Base-by-base conservation (phyloP, 1,140 invertebrate species). In the Aphelenchoides fujianensis region DNA sequence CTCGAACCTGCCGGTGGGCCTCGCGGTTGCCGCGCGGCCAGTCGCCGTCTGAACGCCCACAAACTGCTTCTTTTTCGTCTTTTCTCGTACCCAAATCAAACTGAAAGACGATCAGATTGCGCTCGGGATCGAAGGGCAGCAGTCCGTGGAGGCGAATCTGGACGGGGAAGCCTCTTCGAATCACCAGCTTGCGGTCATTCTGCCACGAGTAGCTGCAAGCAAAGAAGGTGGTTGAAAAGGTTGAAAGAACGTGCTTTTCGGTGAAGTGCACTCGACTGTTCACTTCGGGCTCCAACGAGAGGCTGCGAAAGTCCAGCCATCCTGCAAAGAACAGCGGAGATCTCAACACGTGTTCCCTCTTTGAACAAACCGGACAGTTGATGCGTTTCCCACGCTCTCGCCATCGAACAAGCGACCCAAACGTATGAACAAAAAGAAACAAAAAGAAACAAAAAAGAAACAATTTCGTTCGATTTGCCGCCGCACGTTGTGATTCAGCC, bases 191-290 rank as follows among this genome's bases (percentile, higher is more conserved):
- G 16, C 36, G 16, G 34, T 66, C 12, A 48, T 35, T 66, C 53
- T 66, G 63, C 63, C 63, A 66, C 36, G 30, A 36, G 32, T 66
- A 66, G 7, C 63, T 66, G 53, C 37, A 66, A 63, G 16, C 12
- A 2, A 34, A 32, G 23, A 27, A 66, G 9, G 3, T 53, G 35
- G 7, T 1, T 35, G 23, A 1, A 12, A 27, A 1, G 19, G 1
- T 19, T 19, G 16, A 5, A 52, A 5, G 34, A 59, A 59, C 55
- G 34, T 7, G 34, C 55, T 59, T 59, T 59, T 59, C 55, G 27
- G 55, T 59, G 34, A 59, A 59, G 34, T 59, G 55, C 5, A 59
- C 23, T 5, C 23, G 5, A 19, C 19, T 59, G 55, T 59, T 59
- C 7, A 59, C 34, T 27, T 59, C 34, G 12, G 55, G 55, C 55